Conservation (phyloP, 2,113 vertebrate genomes). For the Indri indri region DNA sequence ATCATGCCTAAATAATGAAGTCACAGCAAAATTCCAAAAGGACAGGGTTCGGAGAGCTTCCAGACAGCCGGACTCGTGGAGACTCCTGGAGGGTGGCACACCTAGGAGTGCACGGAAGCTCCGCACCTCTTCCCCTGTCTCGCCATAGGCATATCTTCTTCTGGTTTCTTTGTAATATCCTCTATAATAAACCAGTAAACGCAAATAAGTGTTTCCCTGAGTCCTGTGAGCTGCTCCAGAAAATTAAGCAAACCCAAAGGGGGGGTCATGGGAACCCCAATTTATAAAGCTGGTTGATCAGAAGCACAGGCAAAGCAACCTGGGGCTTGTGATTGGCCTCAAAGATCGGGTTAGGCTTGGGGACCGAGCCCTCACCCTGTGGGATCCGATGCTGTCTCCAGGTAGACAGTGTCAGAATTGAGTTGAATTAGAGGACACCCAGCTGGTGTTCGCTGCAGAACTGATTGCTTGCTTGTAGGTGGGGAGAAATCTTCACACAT, state of each 20-base stretch:
- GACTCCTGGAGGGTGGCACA: not conserved
- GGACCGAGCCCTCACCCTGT: not conserved
- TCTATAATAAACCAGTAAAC: not conserved
- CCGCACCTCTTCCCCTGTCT: not conserved
- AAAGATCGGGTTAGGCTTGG: not conserved
- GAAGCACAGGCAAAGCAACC: not conserved
- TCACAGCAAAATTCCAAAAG: not conserved
- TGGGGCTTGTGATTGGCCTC: not conserved
- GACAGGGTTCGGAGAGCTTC: not conserved
- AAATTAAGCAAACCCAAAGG: not conserved
- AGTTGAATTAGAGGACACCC: not conserved
- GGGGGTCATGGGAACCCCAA: not conserved
- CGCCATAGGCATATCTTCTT: not conserved
- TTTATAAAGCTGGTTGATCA: not conserved
- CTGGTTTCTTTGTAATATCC: not conserved
- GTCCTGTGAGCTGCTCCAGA: not conserved
- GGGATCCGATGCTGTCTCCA: not conserved
- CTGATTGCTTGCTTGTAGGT: not conserved
- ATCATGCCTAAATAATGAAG: not conserved
- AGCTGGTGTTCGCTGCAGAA: not conserved
- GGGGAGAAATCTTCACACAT: not conserved
- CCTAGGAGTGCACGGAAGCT: not conserved
- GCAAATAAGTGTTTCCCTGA: not conserved
- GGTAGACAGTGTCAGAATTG: not conserved
- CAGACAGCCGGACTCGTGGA: not conserved